These are phyloP conservation scores for Castor canadensis DNA, from an alignment of 2,113 vertebrate genomes.

Conservation along the genomic window DNA sequence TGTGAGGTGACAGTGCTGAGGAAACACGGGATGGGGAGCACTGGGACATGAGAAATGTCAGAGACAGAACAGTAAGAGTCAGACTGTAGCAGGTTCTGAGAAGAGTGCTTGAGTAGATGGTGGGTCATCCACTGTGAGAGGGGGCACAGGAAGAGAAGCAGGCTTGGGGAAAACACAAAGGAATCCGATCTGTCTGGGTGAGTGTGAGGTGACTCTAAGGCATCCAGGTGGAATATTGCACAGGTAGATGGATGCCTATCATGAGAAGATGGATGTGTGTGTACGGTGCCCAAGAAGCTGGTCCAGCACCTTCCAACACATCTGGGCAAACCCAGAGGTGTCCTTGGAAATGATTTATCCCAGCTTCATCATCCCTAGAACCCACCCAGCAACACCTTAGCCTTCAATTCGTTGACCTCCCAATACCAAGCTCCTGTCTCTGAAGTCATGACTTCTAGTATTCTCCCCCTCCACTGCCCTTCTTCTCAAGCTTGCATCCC, in stretches of 20 bases:
- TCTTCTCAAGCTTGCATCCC: not conserved
- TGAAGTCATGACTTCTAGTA: not conserved
- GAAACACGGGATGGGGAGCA: too few relatives aligned
- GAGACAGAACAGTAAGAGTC: not conserved
- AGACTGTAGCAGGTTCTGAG: not conserved
- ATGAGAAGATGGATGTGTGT: not conserved
- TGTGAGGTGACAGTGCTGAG: not conserved
- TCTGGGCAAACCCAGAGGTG: not conserved
- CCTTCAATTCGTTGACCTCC: not conserved
- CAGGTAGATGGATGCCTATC: too few relatives aligned
- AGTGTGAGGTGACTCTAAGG: not conserved
- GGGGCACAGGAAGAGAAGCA: not conserved
- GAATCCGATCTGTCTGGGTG: not conserved
- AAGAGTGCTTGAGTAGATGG: not conserved
- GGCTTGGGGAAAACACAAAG: too few relatives aligned
- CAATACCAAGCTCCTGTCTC: not conserved
- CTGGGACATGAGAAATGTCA: accelerated
- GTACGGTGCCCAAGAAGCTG: not conserved
- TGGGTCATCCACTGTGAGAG: not conserved
- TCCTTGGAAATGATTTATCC: not conserved
- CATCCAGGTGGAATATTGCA: not conserved
- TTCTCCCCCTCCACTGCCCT: not conserved
- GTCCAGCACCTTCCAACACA: not conserved
- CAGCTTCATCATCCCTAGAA: not conserved
- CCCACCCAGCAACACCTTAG: not conserved